Evolutionary conservation across 1,140 invertebrate genomes (phyloP).

Genomic region (Pectinophora gossypiella): DNA sequence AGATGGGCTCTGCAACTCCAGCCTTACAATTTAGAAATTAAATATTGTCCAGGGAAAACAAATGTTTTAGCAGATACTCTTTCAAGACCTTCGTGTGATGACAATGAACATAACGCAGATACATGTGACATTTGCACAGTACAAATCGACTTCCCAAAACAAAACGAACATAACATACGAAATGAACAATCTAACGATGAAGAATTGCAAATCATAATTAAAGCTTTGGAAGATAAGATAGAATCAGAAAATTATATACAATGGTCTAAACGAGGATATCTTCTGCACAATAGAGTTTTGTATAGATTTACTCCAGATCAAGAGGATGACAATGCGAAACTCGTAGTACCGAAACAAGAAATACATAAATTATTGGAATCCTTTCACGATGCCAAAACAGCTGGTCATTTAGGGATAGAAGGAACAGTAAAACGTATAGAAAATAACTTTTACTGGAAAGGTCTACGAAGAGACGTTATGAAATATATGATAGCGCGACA

Average conservation of each 20-base stretch:
- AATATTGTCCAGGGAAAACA: slow-evolving; percentile 19
- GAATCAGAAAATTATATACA: not conserved
- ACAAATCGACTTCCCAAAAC: slow-evolving; percentile 4
- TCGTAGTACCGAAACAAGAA: slow-evolving; percentile 5
- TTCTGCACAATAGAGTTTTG: slow-evolving; percentile 20
- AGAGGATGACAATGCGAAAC: not conserved
- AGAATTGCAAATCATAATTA: not conserved
- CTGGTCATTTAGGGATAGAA: slow-evolving; percentile 27
- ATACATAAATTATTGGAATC: slow-evolving; percentile 12
- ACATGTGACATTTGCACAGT: slow-evolving; percentile 9
- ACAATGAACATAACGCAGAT: not conserved
- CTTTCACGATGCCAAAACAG: slow-evolving; percentile 25
- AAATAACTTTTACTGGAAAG: slow-evolving; percentile 21
- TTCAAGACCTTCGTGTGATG: slow-evolving; percentile 11
- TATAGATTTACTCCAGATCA: slow-evolving; percentile 12
- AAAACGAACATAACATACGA: not conserved
- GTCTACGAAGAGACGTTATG: slow-evolving; percentile 20
- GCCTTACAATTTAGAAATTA: slow-evolving; percentile 4
- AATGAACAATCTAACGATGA: not conserved
- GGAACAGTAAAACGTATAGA: slow-evolving; percentile 17
- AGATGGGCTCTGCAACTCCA: too few species aligned
- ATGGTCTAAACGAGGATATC: slow-evolving; percentile 14
- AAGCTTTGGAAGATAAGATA: not conserved
- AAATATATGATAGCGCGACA: too few species aligned
- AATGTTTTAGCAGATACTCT: slow-evolving; percentile 24